Evolutionary conservation across 2,888 invertebrate genomes (phyloP).

Genomic region (Phrixothrix hirtus): DNA sequence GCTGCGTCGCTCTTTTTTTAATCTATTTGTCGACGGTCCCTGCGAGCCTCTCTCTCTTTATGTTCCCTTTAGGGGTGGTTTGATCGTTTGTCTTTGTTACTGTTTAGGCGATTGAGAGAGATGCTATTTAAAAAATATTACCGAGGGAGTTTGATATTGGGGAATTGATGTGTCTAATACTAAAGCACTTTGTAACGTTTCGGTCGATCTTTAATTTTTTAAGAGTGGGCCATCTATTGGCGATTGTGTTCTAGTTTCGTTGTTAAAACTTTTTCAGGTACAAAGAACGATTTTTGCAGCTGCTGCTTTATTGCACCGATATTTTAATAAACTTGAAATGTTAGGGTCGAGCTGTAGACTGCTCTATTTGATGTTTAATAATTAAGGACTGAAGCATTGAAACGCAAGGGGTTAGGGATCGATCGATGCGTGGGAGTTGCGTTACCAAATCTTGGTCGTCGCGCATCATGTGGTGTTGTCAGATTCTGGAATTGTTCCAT

Average conservation of each 20-base stretch:
- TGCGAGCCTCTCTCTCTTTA: slow-evolving; percentile 16
- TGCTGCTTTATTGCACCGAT: no score
- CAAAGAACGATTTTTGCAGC: no score
- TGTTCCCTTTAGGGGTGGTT: slow-evolving; percentile 20
- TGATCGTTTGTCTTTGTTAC: slow-evolving; percentile 12
- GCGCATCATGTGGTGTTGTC: neutral
- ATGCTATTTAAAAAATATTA: slow-evolving; percentile 31
- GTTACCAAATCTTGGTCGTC: neutral
- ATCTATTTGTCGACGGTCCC: slow-evolving; percentile 17
- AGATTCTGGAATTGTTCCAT: no score
- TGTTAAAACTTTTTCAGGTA: no score
- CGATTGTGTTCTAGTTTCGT: neutral
- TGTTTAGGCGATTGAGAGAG: slow-evolving; percentile 18
- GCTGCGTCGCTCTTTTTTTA: slow-evolving; percentile 26
- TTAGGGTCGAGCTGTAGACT: no score
- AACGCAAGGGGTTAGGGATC: no score
- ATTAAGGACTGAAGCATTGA: no score
- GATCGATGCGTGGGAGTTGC: neutral
- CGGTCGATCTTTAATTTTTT: neutral
- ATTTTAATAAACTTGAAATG: no score
- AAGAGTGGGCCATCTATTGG: neutral
- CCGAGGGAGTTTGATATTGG: slow-evolving; percentile 14
- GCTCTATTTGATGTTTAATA: no score
- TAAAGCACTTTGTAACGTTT: no score
- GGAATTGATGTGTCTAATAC: neutral